Evolutionary conservation across 2,113 vertebrate species (phyloP).

Genomic region (Ahaetulla prasina): DNA sequence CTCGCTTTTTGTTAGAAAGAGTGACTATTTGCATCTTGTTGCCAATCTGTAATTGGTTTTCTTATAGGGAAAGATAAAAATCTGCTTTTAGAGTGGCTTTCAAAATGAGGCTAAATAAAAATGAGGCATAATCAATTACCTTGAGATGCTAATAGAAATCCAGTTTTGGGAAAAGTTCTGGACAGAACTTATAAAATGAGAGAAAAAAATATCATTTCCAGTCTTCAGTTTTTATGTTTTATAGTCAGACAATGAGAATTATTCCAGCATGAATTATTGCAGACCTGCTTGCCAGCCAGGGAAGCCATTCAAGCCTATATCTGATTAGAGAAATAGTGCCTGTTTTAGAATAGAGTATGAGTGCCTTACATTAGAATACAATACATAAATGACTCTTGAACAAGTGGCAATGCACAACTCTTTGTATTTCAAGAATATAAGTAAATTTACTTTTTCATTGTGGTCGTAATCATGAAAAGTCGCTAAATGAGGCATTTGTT

Average conservation of each 20-base stretch:
- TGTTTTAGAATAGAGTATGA: neutral
- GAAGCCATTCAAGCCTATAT: neutral
- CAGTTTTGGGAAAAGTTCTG: neutral
- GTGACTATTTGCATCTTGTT: constrained; percentile 48
- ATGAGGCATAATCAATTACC: neutral
- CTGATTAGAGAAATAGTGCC: neutral
- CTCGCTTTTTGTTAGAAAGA: constrained; percentile 36
- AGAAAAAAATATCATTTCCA: neutral
- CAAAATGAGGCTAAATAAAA: neutral
- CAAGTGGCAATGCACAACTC: neutral
- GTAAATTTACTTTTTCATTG: neutral
- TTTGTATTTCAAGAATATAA: neutral
- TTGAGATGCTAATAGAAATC: constrained; percentile 15
- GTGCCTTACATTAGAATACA: neutral
- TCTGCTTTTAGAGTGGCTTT: constrained; percentile 45
- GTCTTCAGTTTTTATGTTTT: neutral
- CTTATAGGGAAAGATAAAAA: constrained; percentile 7
- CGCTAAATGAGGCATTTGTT: neutral
- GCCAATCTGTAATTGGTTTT: constrained; percentile 23
- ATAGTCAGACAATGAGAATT: neutral
- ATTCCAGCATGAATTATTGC: neutral
- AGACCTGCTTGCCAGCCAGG: neutral
- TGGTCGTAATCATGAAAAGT: neutral
- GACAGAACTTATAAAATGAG: neutral
- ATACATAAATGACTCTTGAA: neutral